Evolutionary conservation across 2,113 vertebrate genomes (phyloP).

Genomic region (Diadophis punctatus): DNA sequence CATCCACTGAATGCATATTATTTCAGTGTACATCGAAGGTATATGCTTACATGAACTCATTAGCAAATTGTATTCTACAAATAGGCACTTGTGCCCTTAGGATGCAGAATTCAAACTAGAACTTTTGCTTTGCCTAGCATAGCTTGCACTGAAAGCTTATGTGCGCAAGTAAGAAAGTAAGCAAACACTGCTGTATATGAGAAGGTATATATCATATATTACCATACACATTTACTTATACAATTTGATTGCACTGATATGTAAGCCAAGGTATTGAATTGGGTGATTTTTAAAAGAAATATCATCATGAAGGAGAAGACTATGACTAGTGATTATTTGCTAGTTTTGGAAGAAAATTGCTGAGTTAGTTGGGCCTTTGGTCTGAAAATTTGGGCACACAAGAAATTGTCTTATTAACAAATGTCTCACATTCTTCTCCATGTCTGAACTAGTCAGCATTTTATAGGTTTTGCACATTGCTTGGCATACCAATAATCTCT

Average conservation of each 20-base stretch:
- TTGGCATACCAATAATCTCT: not conserved
- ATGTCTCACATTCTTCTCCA: not conserved
- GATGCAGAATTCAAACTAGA: rapidly evolving
- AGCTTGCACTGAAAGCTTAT: not conserved
- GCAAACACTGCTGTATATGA: rapidly evolving
- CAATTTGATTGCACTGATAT: not conserved
- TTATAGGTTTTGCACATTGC: not conserved
- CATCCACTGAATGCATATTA: not conserved
- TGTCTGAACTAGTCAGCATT: not conserved
- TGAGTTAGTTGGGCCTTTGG: not conserved
- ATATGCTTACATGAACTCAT: rapidly evolving
- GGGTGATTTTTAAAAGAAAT: not conserved
- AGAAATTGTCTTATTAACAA: slow-evolving; percentile 2
- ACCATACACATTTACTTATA: rapidly evolving
- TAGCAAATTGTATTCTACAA: not conserved
- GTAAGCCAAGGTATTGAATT: rapidly evolving
- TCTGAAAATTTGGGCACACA: not conserved
- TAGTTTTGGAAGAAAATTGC: not conserved
- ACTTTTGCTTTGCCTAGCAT: not conserved
- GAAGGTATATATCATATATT: rapidly evolving
- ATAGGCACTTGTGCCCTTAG: not conserved
- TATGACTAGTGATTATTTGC: not conserved
- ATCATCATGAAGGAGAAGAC: not conserved
- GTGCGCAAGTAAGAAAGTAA: not conserved
- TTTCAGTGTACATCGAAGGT: rapidly evolving